Base-by-base conservation (phyloP, 2,888 invertebrate species). In the Nebria brevicollis region DNA sequence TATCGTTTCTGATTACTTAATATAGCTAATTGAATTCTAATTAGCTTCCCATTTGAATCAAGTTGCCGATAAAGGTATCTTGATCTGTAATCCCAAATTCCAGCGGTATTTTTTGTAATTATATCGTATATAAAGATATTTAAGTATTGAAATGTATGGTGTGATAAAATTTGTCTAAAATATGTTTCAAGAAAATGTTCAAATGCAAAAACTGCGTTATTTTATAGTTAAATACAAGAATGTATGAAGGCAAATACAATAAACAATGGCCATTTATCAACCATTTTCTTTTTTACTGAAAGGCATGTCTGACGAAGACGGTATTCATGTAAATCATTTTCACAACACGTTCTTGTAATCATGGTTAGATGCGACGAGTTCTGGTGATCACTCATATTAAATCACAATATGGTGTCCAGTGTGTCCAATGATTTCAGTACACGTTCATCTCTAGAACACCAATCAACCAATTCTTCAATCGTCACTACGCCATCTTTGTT, bases 401-500 rank as follows among this genome's bases (percentile, higher is more conserved):
- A 90, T 94, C 94, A 95, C 93, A 95, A 92, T 84, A 94, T 93
- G 1, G 95, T 95, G 88, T 95, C 94, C 83, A 95, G 90, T 13
- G 94, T 93, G 87, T 94, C 93, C 83, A 95, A 90, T 34, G 94
- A 94, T 87, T 90, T 91, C 82, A 94, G 91, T 82, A 94, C 92
- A 82, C 92, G 91, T 84, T 94, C 94, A 88, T 95, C 94, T 83
- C 94, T 91, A 75, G 93, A 92, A 88, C 95, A 94, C 95, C 95
- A 95, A 84, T 94, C 92, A 72, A 94, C 93, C 86, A 96, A 90
- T 90, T 96, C 96, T 86, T 95, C 95, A 79, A 94, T 94, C 6
- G 95, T 94, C 85, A 96, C 94, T 82, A 94, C 94, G 25, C 95
- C 95, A 87, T 96, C 95, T 82, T 94, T 93, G 89, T 95, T 94